These are phyloP conservation scores for Plecotus auritus DNA, from an alignment of 2,113 vertebrate genomes.

Conservation along the genomic window DNA sequence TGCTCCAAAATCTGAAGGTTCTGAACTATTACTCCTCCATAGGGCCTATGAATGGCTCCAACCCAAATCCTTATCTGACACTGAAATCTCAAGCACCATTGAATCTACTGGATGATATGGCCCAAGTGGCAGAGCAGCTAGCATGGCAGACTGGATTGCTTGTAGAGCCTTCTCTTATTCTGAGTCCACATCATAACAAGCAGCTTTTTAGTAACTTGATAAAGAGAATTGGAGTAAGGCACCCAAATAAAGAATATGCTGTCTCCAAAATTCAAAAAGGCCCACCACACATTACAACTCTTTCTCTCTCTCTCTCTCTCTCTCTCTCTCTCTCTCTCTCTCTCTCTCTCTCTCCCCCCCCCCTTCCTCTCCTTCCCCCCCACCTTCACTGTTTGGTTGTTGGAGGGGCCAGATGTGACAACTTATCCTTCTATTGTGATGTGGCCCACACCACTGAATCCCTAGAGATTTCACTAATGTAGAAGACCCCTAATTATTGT, in stretches of 20 bases:
- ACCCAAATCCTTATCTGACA: neutral
- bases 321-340: neutral
- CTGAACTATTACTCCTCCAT: neutral
- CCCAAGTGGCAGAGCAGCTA: neutral
- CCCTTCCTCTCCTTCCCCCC: neutral
- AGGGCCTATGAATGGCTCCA: neutral
- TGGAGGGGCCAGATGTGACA: neutral
- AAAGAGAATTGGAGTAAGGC: neutral
- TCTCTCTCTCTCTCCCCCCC: too few relatives aligned
- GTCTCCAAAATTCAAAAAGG: neutral
- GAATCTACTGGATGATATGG: neutral
- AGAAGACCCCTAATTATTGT: neutral
- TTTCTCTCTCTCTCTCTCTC: neutral
- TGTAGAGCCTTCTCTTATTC: neutral
- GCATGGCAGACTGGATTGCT: neutral
- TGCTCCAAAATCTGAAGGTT: neutral
- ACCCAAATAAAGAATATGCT: neutral
- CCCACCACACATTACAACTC: neutral
- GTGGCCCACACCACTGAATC: neutral
- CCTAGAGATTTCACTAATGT: neutral
- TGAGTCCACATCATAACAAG: neutral
- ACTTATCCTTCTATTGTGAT: neutral
- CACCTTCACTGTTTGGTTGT: neutral
- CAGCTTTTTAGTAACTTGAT: neutral
- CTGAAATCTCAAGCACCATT: neutral